phyloP scores from a whole-genome alignment of 2,888 invertebrate species.

The Julus scanicus region DNA sequence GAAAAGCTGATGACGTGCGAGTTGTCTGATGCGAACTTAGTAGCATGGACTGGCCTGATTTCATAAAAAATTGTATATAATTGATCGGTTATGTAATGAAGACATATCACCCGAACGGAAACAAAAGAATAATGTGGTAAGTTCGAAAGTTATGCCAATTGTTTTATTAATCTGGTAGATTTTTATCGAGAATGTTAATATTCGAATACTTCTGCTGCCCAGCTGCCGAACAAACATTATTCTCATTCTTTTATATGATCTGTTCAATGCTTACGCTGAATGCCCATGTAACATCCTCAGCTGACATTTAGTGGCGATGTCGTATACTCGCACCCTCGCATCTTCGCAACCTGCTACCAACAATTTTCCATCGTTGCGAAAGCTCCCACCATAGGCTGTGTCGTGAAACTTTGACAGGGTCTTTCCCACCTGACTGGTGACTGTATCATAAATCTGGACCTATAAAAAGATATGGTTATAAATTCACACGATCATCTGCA shows the following conservation, averaged over 20 bases:
- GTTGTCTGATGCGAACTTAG: conserved; percentile 82
- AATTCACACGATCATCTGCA: conserved; percentile 51
- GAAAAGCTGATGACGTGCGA: conserved; percentile 86
- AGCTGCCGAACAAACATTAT: too few relatives aligned
- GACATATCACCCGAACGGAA: too few relatives aligned
- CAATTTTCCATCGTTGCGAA: conserved; percentile 82
- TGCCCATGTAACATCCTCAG: conserved; percentile 89
- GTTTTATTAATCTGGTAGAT: too few relatives aligned
- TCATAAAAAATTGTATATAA: too few relatives aligned
- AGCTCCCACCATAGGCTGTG: conserved; percentile 85
- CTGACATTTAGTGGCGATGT: conserved; percentile 83
- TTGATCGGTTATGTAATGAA: too few relatives aligned
- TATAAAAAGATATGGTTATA: conserved; percentile 59
- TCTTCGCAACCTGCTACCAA: conserved; percentile 92
- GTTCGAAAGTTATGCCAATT: background rate
- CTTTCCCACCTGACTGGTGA: conserved; percentile 83
- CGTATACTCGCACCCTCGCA: conserved; percentile 85
- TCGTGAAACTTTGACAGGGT: conserved; percentile 85
- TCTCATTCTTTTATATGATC: too few relatives aligned
- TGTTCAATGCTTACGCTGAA: conserved; percentile 66
- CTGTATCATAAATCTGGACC: conserved; percentile 83
- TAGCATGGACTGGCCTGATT: conserved; percentile 77
- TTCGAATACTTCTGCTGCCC: too few relatives aligned
- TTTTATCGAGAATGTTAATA: too few relatives aligned
- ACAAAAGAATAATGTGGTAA: background rate